These are phyloP conservation scores for Heliconius ethilla DNA, from an alignment of 2,888 invertebrate species.

Conservation along the genomic window DNA sequence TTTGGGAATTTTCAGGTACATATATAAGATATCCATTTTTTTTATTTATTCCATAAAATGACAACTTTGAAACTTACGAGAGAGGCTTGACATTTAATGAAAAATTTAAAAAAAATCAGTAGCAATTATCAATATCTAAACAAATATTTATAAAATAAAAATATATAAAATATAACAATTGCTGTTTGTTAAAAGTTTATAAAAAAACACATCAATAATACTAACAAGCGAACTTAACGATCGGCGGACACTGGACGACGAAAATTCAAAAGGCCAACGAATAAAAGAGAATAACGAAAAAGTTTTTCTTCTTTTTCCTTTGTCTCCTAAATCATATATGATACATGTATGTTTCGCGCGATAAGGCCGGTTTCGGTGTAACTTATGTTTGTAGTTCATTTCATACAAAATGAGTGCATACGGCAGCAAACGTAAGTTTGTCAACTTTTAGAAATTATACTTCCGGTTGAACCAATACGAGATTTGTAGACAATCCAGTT, in stretches of 20 bases:
- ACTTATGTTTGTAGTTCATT: background rate
- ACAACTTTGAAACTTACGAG: background rate
- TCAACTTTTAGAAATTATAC: too few species aligned
- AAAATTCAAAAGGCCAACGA: conserved; percentile 73
- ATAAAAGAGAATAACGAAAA: conserved; percentile 61
- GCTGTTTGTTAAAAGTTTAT: conserved; percentile 8
- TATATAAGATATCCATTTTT: too few species aligned
- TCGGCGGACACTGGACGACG: conserved; percentile 63
- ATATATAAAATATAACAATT: background rate
- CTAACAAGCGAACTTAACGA: conserved; percentile 74
- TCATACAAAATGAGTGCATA: too few species aligned
- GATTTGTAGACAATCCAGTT: background rate
- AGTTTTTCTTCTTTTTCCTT: conserved; percentile 61
- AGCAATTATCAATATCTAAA: background rate
- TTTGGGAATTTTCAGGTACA: too few species aligned
- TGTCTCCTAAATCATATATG: conserved; percentile 40
- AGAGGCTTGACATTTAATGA: background rate
- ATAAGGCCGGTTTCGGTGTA: background rate
- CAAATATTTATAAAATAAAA: background rate
- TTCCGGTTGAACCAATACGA: background rate
- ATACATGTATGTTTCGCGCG: conserved; percentile 14
- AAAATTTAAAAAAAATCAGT: background rate
- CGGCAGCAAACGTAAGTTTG: too few species aligned
- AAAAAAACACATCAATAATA: conserved; percentile 38
- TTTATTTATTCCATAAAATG: background rate